Conservation (phyloP, 1,140 invertebrate species). For the Penaeus vannamei region DNA sequence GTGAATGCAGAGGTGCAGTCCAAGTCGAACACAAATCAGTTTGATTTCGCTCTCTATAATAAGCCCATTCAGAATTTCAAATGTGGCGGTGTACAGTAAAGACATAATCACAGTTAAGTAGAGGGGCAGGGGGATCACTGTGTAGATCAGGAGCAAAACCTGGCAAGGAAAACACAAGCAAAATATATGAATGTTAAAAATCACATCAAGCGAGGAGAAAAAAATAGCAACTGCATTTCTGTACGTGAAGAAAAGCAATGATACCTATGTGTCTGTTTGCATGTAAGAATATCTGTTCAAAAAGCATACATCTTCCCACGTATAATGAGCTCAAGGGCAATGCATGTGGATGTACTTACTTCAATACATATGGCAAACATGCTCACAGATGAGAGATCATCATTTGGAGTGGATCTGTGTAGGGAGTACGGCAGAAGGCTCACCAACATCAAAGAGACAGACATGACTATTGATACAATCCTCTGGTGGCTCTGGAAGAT, state of each 20-base stretch:
- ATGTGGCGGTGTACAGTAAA: constrained; percentile 84
- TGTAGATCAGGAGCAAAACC: constrained; percentile 92
- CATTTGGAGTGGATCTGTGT: constrained; percentile 30
- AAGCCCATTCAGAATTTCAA: constrained; percentile 77
- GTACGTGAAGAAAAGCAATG: background rate
- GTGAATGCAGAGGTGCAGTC: constrained; percentile 91
- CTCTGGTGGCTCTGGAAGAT: constrained; percentile 79
- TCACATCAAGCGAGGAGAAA: constrained; percentile 31
- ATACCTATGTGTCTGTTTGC: background rate
- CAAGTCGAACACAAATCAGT: constrained; percentile 79
- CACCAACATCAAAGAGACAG: constrained; percentile 78
- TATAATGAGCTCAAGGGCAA: background rate
- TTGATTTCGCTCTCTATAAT: constrained; percentile 63
- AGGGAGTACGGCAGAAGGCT: constrained; percentile 76
- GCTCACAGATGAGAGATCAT: constrained; percentile 78
- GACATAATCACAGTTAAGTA: constrained; percentile 86
- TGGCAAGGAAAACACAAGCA: constrained; percentile 71
- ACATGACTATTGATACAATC: constrained; percentile 78
- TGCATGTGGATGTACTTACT: constrained; percentile 73
- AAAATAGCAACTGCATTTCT: background rate
- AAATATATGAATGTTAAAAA: constrained; percentile 32
- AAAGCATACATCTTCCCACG: background rate
- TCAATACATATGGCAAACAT: constrained; percentile 89
- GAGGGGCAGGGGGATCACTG: constrained; percentile 90
- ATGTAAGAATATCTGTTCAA: too few relatives aligned